A percentile compares a stretch with the other conserved stretches of the same genome.
Evolutionary conservation across 2,888 invertebrate species (phyloP).

Genomic region (Tetheella fluctuosa): DNA sequence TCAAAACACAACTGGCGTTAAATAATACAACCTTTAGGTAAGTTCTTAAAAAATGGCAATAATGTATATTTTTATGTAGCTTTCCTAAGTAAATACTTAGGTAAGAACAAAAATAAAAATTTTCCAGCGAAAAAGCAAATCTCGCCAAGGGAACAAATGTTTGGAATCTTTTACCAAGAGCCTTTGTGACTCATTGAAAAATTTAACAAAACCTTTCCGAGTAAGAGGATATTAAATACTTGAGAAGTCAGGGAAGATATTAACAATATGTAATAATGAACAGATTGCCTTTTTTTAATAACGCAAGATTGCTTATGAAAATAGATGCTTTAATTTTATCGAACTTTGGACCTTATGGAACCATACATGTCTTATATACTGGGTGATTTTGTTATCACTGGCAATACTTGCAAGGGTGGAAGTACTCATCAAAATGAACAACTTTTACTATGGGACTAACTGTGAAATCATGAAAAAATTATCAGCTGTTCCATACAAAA

Average conservation of each 20-base stretch:
- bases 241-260: background rate
- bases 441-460: too few relatives aligned
- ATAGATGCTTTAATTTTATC: background rate
- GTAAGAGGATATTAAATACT: background rate
- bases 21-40: too few relatives aligned
- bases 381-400: too few relatives aligned
- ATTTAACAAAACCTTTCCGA: background rate
- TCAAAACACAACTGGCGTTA: too few relatives aligned
- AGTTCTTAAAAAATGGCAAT: background rate
- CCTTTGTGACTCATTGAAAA: constrained; percentile 7
- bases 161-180: background rate
- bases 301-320: background rate
- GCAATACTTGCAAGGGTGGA: too few relatives aligned
- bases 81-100: background rate
- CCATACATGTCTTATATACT: too few relatives aligned
- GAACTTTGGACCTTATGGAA: background rate
- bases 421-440: too few relatives aligned
- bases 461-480: too few relatives aligned
- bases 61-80: background rate
- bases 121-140: background rate
- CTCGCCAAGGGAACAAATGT: background rate
- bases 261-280: background rate
- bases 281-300: background rate
- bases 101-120: background rate
- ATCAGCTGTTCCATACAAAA: too few relatives aligned